phyloP scores from a whole-genome alignment of 2,888 invertebrate species.

The Odontocolon sp. region DNA sequence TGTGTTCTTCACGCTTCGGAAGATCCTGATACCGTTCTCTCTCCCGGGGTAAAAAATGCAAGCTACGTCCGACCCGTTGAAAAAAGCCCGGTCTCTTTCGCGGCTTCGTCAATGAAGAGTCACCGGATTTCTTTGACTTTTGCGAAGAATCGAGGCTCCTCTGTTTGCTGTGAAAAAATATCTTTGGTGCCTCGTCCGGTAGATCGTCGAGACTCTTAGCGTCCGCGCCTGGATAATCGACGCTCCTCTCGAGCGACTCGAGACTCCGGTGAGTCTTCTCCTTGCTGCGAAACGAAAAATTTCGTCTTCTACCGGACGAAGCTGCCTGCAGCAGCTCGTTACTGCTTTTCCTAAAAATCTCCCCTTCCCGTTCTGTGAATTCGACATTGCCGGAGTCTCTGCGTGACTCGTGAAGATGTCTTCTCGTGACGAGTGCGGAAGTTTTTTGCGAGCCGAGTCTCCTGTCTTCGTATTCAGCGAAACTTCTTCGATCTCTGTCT shows the following conservation, averaged over 20 bases:
- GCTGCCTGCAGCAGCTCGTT: constrained; percentile 66
- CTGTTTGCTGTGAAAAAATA: constrained; percentile 66
- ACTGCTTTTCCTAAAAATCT: constrained; percentile 73
- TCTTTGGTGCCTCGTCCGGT: constrained; percentile 63
- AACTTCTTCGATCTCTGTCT: constrained; percentile 29
- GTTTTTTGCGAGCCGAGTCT: background rate
- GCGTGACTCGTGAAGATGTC: constrained; percentile 55
- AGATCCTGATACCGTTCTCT: constrained; percentile 64
- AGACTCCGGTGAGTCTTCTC: constrained; percentile 71
- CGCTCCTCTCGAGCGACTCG: constrained; percentile 71
- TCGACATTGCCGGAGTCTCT: constrained; percentile 69
- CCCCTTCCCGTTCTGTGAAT: constrained; percentile 72
- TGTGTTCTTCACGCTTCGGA: constrained; percentile 57
- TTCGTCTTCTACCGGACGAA: constrained; percentile 58
- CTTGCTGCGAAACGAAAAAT: constrained; percentile 69
- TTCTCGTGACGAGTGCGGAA: background rate
- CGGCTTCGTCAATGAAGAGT: constrained; percentile 54
- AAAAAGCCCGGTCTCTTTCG: constrained; percentile 71
- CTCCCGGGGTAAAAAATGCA: constrained; percentile 74
- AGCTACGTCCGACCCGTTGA: constrained; percentile 72
- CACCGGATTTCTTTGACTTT: constrained; percentile 65
- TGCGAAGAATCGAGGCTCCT: constrained; percentile 70
- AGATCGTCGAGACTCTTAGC: constrained; percentile 71
- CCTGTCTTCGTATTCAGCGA: constrained; percentile 55
- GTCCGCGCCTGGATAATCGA: constrained; percentile 63